Evolutionary conservation across 2,797 vertebrate species (phyloP), one percentile per base, ranked within the genome.

Genomic region (Characodon lateralis): DNA sequence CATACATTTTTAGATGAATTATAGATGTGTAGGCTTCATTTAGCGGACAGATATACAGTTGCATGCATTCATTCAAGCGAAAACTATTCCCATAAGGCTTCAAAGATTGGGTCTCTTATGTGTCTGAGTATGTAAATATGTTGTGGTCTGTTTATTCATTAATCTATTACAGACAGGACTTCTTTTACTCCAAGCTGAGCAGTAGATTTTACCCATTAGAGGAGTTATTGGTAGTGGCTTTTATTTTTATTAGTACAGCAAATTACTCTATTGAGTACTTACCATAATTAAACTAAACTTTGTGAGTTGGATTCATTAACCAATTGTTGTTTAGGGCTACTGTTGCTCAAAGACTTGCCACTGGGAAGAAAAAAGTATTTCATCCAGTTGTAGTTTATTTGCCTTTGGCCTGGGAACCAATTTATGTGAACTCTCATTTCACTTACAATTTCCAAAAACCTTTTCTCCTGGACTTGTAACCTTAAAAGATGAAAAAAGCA

Each of bases 301-400:
- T 74, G 81, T 78, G 80, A 92, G 80, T 77, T 85, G 86, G 90
- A 89, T 93, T 87, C 93, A 95, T 94, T 87, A 93, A 92, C 86
- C 82, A 74, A 35, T 89, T 84, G 84, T 78, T 85, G 82, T 91
- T 92, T 86, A 84, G 74, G 76, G 80, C 69, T 75, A 76, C 85
- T 83, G 86, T 81, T 87, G 82, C 83, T 88, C 66, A 82, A 84
- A 91, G 90, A 87, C 48, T 70, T 24, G 51, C 59, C 69, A 78
- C 13, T 16, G 72, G 79, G 84, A 78, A 72, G 48, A 70, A 26
- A 9, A 18, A n/a, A 65, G 26, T 77, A 68, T 80, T 16, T 76
- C 39, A 77, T 80, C 43, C 28, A 82, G 12, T 87, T 80, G 63
- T 59, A 53, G 71, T 55, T 61, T 78, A 78, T 90, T 83, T 82